Conservation (phyloP, 2,113 vertebrate genomes). For the Epinephelus cyanopodus region DNA sequence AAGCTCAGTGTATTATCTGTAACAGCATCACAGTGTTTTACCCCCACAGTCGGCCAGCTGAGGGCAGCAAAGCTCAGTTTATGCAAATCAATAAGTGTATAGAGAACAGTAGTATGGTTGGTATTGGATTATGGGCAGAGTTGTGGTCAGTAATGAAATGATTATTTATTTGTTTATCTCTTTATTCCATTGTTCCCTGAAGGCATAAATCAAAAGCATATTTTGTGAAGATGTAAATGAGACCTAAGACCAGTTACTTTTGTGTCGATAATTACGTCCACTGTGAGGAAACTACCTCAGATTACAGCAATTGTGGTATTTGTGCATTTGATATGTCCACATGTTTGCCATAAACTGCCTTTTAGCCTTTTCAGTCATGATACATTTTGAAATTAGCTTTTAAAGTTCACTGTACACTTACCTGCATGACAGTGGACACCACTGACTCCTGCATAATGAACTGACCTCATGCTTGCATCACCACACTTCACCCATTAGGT, state of each 20-base stretch:
- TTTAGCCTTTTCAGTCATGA: background rate
- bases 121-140: background rate
- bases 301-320: background rate
- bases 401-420: background rate
- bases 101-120: background rate
- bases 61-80: constrained; percentile 46
- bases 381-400: background rate
- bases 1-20: background rate
- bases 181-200: background rate
- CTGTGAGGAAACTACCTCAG: background rate
- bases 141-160: background rate
- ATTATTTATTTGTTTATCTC: background rate
- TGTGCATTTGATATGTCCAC: background rate
- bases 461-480: constrained; percentile 6
- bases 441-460: background rate
- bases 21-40: background rate
- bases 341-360: no score
- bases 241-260: background rate
- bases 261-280: background rate
- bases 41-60: constrained; percentile 13
- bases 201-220: background rate
- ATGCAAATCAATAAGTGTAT: background rate
- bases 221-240: background rate
- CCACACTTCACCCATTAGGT: constrained; percentile 18
- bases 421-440: background rate